Conservation (phyloP, 2,113 vertebrate genomes). For the Spea bombifrons region DNA sequence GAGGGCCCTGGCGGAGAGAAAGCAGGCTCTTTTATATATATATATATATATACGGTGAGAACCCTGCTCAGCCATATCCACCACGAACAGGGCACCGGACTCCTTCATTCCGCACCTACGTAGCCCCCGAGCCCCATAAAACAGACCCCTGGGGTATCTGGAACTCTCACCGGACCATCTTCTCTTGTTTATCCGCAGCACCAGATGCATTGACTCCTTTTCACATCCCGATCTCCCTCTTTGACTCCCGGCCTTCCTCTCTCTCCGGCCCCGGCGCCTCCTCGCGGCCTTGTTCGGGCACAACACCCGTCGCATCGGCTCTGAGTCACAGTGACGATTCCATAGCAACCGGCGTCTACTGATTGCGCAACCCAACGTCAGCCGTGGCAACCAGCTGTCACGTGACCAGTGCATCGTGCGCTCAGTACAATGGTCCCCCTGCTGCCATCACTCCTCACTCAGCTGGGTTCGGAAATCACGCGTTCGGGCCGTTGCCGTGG, state of each 20-base stretch:
- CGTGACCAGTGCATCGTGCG: neutral
- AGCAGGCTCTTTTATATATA: too few relatives aligned
- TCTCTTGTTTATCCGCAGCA: slow-evolving; percentile 11
- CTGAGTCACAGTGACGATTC: slow-evolving; percentile 11
- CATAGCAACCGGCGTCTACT: slow-evolving; percentile 30
- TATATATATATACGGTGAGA: too few relatives aligned
- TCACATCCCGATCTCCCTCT: slow-evolving; percentile 22
- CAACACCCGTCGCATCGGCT: slow-evolving; percentile 28
- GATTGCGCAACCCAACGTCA: slow-evolving; percentile 17
- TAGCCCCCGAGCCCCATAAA: neutral
- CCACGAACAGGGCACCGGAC: neutral
- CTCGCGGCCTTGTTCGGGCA: slow-evolving; percentile 34
- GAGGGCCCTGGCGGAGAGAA: too few relatives aligned
- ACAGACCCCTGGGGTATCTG: neutral
- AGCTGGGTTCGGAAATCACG: neutral
- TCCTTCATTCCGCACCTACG: neutral
- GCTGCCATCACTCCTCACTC: neutral
- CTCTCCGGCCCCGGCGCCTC: slow-evolving; percentile 43
- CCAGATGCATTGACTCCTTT: neutral
- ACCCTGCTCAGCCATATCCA: neutral
- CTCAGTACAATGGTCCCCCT: too few relatives aligned
- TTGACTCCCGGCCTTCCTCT: slow-evolving; percentile 15
- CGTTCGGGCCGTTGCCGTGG: neutral
- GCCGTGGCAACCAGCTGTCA: slow-evolving; percentile 3
- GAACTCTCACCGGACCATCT: slow-evolving; percentile 30